Base-by-base conservation (phyloP, 2,888 invertebrate genomes). In the Tubiluchus corallicola region DNA sequence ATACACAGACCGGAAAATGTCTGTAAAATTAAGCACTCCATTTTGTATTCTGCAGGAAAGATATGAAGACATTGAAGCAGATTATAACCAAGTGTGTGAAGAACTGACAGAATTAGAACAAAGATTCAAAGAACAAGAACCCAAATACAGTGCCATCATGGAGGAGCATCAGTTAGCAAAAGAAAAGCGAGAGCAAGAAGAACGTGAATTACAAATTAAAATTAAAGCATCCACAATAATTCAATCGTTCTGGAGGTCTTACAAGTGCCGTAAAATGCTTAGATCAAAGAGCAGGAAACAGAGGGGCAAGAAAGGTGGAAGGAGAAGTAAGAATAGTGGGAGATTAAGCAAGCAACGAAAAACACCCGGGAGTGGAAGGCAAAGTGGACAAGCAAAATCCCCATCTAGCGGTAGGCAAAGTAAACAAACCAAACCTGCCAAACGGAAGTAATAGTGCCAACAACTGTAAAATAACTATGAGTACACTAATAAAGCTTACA, bases 201-300 rank as follows among this genome's bases (percentile, higher is more conserved):
- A 62, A 44, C 52, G 60, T 2, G 62, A 62, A 41, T 52, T 63
- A 45, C 54, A 57, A 3, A 52, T 59, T 39, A 53, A 56, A 54
- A 54, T 62, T 21, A 58, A 57, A 47, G 61, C 62, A 2, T 62
- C 63, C 17, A 61, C 62, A 3, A 61, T 61, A 17, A 58, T 64
- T 41, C 64, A 64, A 49, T 60, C 63, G 3, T 63, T 63, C 59
- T 64, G 64, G 64, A 50, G 64, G 21, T 64, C 64, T 13, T 63
- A 53, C 55, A 64, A 64, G 50, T 62, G 64, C 29, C 53, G 64
- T 37, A 64, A 63, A 50, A 59, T 59, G 1, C 58, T 64, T 42
- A 9, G 29, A 9, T 9, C 29, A n/a, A 60, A 57, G 45, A 50
- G 55, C 38, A 58, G 59, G 48, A 62, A 60, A 51, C 62, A 61